A percentile compares a stretch with the other conserved stretches of the same genome.
phyloP scores from a whole-genome alignment of 2,113 vertebrate genomes.

The Eleginops maclovinus region DNA sequence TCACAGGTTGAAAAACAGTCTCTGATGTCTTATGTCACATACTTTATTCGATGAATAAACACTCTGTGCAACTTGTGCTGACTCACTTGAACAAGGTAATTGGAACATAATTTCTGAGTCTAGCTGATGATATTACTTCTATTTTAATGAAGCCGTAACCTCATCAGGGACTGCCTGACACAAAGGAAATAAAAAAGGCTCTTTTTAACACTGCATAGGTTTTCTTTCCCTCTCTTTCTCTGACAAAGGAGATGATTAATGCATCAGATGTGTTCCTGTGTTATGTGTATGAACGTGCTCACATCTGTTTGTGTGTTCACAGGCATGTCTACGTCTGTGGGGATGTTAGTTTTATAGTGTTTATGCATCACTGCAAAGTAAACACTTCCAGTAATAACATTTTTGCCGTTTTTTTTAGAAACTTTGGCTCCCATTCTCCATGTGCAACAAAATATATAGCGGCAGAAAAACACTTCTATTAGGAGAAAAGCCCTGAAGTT shows the following conservation, averaged over 20 bases:
- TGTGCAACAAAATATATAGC: not conserved
- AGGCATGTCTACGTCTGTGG: not conserved
- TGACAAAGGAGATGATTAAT: conserved; percentile 37
- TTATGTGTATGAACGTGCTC: not conserved
- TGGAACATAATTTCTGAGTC: conserved; percentile 56
- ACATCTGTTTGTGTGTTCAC: conserved; percentile 4
- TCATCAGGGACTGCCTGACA: conserved; percentile 41
- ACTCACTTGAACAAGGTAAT: conserved; percentile 43
- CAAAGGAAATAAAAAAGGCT: conserved; percentile 42
- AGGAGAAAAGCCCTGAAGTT: no score
- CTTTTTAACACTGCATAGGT: not conserved
- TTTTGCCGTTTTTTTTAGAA: conserved; percentile 26
- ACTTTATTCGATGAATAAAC: not conserved
- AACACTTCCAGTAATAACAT: conserved; percentile 15
- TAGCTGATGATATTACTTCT: conserved; percentile 53
- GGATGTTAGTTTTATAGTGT: conserved; percentile 21
- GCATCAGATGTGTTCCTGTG: conserved; percentile 8
- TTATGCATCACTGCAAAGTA: conserved; percentile 17
- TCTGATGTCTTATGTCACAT: not conserved
- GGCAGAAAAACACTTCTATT: no score
- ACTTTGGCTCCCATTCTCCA: conserved; percentile 13
- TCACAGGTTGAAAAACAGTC: not conserved
- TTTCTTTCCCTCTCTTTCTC: conserved; percentile 1
- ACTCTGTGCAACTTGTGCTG: conserved; percentile 32
- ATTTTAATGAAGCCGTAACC: conserved; percentile 71